Evolutionary conservation across 2,113 vertebrate species (phyloP), one percentile per base, ranked within the genome.

Genomic region (Muntiacus muntjak): DNA sequence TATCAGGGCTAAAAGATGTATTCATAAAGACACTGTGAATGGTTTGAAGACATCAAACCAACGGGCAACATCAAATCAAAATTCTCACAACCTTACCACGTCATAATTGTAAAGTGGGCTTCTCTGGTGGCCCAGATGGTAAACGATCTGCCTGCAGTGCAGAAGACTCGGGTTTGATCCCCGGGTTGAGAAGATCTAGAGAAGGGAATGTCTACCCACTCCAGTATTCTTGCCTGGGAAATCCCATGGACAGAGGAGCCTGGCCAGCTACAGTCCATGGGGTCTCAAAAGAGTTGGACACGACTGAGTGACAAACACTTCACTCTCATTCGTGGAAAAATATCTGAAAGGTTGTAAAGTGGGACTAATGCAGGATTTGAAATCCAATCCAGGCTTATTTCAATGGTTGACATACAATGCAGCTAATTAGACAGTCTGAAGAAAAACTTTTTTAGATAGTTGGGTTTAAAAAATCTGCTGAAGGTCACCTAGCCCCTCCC

Each of bases 391-490:
- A 83, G 12, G 2, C 25, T 94, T 87, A 90, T 82, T 76, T 76
- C 40, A 92, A 1, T 64, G 36, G 1, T n/a, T 76, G 4, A 36
- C 28, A 45, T 82, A 64, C 40, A 45, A 30, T 33, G 33, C 9
- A 74, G 28, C 13, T 28, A 67, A 71, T 9, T 85, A 7, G 15
- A 67, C 88, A 92, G 79, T 2, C 3, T 58, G 45, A 25, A 74
- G 7, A 87, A 74, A 74, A 40, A 12, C 19, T 23, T 40, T 36
- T 76, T 67, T 43, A 96, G 90, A 87, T 4, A 96, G 71, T 45
- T 79, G 55, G 62, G 19, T 93, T 78, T 96, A 64, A 93, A 89
- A 96, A 96, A 83, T 93, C 55, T 96, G 78, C 94, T 95, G 93
- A 93, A 97, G 45, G 55, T 83, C 82, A 86, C 83, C 91, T 64